Evolutionary conservation across 2,888 invertebrate species (phyloP), one percentile per base, ranked within the genome.

Genomic region (Sussaba pulchella): DNA sequence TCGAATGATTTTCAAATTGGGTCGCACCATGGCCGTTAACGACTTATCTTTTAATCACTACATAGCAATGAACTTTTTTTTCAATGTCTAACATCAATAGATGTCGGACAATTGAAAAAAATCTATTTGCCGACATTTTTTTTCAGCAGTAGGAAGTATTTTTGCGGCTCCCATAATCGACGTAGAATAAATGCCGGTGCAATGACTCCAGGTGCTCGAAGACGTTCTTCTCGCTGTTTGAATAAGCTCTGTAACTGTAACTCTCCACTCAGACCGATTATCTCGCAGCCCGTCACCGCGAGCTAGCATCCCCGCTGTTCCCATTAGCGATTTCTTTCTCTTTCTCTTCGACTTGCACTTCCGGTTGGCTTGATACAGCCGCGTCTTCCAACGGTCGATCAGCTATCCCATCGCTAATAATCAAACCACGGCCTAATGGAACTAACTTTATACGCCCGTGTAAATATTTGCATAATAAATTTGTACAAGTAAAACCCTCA

Each of bases 211-310:
- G 24, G 14, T 47, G 50, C 21, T n/a, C 39, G 43, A 12, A 76
- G 12, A 70, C 39, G 45, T 70, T 45, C 14, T 17, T 36, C 43
- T 54, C 36, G 19, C 45, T 41, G 41, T 31, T 54, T n/a, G n/a
- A n/a, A n/a, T 21, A 45, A 31, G 10, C 76, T 64, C 45, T 67
- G 24, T 43, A 45, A 71, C 67, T 69, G 52, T 57, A 52, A 73
- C 66, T 66, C 67, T 31, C 52, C 17, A 36, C 61, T 54, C 54
- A 52, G 14, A n/a, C 21, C 43, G 45, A 45, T 63, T 70, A 77
- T 77, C 76, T 54, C 63, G 59, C 45, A 69, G 41, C 36, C 66
- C 50, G 78, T 78, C 78, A 50, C 78, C 70, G 57, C 59, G 64
- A 45, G 45, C 77, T 19, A 57, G 57, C 61, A 50, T 61, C 45